Evolutionary conservation across 2,797 vertebrate genomes (phyloP), one percentile per base, ranked within the genome.

Genomic region (Lepidocolaptes lacrymiger): DNA sequence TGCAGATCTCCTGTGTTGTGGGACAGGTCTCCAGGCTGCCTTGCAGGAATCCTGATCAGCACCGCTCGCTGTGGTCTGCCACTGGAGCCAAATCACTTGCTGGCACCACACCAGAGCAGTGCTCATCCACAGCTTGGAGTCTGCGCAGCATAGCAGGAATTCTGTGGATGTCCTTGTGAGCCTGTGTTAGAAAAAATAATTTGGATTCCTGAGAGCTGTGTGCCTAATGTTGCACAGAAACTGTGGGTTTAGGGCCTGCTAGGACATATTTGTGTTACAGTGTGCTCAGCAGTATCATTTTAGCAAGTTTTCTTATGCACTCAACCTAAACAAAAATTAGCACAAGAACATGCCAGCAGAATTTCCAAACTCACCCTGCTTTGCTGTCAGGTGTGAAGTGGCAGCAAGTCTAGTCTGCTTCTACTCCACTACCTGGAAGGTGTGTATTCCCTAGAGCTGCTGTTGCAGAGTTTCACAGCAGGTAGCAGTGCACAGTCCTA

Each of bases 71-170:
- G 2, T 61, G 49, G 21, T 9, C 32, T 44, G 28, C 41, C 44
- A 34, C 20, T 8, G 1, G 46, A 66, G 34, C 55, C 5, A 1
- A 44, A 51, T 46, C 1, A 0, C 34, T 64, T 32, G 15, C 62
- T 34, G 59, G 44, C 54, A 34, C 43, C 27, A 24, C 2, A 1
- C 22, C 2, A 2, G 46, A 78, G 41, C 56, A 21, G 46, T 26
- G 17, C 27, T 37, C 37, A 4, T 43, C 22, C 1, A 2, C 59
- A 48, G 61, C 68, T 48, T 37, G 26, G 56, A 27, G 44, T n/a
- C 34, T 32, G 58, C 46, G n/a, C 68, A 58, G 59, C 11, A 0
- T 3, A 28, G 48, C 51, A 41, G 52, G 61, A n/a, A 17, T 58
- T 85, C 58, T 46, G 56, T 44, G 36, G 32, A 14, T 49, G 36